Percentiles rank a stretch among this genome's conserved stretches.
Conservation (phyloP, 2,113 vertebrate species). For the Xenus cinereus region DNA sequence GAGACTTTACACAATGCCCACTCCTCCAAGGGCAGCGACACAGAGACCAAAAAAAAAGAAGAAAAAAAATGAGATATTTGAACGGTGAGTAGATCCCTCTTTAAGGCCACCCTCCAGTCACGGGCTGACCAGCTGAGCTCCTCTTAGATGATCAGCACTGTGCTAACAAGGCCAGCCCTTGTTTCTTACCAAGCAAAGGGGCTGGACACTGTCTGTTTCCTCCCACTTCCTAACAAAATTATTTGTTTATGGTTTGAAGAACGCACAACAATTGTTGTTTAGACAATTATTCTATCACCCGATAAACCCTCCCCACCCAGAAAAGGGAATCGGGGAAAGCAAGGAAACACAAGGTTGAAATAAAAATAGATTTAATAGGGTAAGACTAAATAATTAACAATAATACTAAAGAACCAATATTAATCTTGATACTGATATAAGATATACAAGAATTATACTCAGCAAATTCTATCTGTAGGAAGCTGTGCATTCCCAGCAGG, state of each 20-base stretch:
- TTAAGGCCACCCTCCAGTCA: neutral
- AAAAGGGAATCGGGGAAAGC: neutral
- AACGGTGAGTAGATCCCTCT: neutral
- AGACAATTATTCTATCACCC: neutral
- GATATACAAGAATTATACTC: neutral
- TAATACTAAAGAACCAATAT: neutral
- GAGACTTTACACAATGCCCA: neutral
- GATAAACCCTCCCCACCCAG: neutral
- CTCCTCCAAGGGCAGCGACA: fast-evolving
- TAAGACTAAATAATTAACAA: neutral
- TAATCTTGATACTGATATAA: neutral
- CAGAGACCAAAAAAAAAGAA: neutral
- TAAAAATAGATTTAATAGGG: neutral
- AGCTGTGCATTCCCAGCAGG: no score
- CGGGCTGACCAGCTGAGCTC: neutral
- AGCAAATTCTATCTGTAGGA: neutral
- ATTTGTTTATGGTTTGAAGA: neutral
- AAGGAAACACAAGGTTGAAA: neutral
- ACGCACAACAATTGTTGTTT: neutral
- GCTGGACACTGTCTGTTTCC: neutral
- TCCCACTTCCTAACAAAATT: neutral
- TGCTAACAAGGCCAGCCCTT: neutral
- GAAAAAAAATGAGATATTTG: neutral
- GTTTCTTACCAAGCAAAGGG: neutral
- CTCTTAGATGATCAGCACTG: neutral